Conservation (phyloP, 2,888 invertebrate genomes). For the Clepsis dumicolana region DNA sequence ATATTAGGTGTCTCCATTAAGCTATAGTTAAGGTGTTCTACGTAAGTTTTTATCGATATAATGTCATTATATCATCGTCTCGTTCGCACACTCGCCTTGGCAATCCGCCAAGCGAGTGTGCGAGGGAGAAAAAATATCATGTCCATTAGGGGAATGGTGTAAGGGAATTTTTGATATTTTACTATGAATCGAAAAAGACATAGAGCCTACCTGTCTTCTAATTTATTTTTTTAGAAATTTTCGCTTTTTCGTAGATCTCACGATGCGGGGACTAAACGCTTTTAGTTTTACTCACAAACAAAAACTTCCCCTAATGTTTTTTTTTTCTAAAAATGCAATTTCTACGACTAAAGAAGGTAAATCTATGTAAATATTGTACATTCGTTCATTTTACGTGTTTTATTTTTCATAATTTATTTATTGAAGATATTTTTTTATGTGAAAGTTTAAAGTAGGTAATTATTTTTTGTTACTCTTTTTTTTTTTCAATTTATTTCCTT, state of each 20-base stretch:
- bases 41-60: constrained; percentile 82
- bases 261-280: constrained; percentile 48
- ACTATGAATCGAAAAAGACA: constrained; percentile 83
- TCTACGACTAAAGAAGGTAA: constrained; percentile 74
- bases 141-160: constrained; percentile 83
- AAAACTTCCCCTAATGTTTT: constrained; percentile 68
- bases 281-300: constrained; percentile 50
- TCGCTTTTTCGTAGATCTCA: constrained; percentile 74
- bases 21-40: constrained; percentile 74
- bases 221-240: constrained; percentile 71
- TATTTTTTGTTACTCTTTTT: constrained; percentile 74
- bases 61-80: constrained; percentile 70
- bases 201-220: constrained; percentile 74
- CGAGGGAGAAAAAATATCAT: constrained; percentile 65
- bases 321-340: constrained; percentile 62
- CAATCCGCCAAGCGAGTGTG: constrained; percentile 52
- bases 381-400: constrained; percentile 66
- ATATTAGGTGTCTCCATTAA: constrained; percentile 82
- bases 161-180: constrained; percentile 84
- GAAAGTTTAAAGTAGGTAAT: constrained; percentile 70
- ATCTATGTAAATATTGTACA: constrained; percentile 85
- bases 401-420: constrained; percentile 79
- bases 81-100: constrained; percentile 56
- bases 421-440: constrained; percentile 73
- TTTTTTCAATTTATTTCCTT: constrained; percentile 56